These are phyloP conservation scores for Cladopsammia gracilis DNA, from an alignment of 64 coral and sea anemone species.

Conservation along the genomic window DNA sequence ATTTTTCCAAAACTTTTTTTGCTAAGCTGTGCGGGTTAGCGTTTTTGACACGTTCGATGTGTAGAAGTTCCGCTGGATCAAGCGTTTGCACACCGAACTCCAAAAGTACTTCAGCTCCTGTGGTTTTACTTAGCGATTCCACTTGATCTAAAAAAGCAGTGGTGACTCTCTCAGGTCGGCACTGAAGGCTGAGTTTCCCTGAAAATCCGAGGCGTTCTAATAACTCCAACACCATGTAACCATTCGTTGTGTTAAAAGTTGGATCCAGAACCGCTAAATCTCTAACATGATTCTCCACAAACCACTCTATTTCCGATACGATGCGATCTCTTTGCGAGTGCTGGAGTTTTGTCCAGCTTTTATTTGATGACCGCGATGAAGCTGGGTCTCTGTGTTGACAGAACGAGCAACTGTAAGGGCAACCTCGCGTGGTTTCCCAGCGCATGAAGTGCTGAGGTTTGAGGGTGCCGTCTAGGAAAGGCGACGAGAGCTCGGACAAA, in stretches of 20 bases:
- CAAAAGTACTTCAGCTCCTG: constrained; percentile 15
- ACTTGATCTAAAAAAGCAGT: constrained; percentile 27
- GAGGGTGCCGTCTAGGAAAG: constrained; percentile 11
- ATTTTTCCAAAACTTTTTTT: not conserved
- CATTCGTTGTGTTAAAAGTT: constrained; percentile 20
- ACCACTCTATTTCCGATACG: constrained; percentile 22
- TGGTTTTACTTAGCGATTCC: constrained; percentile 28
- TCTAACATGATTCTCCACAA: constrained; percentile 2
- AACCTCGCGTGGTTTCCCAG: constrained; percentile 38
- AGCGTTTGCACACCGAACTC: constrained; percentile 46
- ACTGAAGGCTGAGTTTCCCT: constrained; percentile 17
- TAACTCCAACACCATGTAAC: not conserved
- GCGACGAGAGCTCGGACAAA: constrained; percentile 16
- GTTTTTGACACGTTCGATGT: not conserved
- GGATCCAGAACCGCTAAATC: constrained; percentile 39
- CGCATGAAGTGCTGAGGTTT: constrained; percentile 34
- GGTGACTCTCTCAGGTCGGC: not conserved
- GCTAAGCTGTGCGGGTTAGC: constrained; percentile 6
- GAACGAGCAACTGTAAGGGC: constrained; percentile 43
- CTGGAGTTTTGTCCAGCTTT: constrained; percentile 34
- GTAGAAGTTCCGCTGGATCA: not conserved
- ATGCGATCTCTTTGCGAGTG: constrained; percentile 27
- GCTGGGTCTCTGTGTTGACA: constrained; percentile 36
- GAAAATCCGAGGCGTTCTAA: constrained; percentile 9
- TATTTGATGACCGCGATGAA: not conserved